Percentiles rank a stretch among this genome's conserved stretches.
These are phyloP conservation scores for Cheumatopsyche charites DNA, from an alignment of 1,140 invertebrate genomes.

Conservation along the genomic window DNA sequence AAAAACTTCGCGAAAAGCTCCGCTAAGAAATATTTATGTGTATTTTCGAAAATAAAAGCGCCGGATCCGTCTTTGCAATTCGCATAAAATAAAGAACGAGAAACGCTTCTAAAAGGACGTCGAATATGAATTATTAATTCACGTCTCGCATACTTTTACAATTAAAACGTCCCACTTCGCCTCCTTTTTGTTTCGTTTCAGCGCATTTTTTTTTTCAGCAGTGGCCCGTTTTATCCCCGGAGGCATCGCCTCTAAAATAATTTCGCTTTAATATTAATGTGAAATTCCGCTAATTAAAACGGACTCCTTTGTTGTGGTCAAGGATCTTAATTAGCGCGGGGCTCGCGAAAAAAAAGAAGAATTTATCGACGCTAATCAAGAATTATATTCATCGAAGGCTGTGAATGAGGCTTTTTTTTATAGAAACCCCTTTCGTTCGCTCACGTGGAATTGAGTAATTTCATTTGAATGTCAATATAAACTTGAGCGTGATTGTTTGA, in stretches of 20 bases:
- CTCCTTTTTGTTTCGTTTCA: slow-evolving; percentile 13
- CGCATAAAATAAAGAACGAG: too few relatives aligned
- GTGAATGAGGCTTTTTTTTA: too few relatives aligned
- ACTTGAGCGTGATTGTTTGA: too few relatives aligned
- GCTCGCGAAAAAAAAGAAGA: not conserved
- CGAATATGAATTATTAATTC: slow-evolving; percentile 42
- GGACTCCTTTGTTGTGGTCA: slow-evolving; percentile 15
- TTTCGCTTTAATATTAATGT: slow-evolving; percentile 26
- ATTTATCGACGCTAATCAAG: slow-evolving; percentile 21
- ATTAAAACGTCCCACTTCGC: slow-evolving; percentile 40
- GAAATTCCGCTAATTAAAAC: slow-evolving; percentile 27
- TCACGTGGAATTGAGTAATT: too few relatives aligned
- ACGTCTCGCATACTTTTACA: slow-evolving; percentile 37
- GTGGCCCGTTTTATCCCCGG: not conserved
- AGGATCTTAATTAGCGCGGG: slow-evolving; percentile 16
- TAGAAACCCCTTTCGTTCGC: too few relatives aligned
- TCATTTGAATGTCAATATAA: too few relatives aligned
- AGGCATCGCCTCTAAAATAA: slow-evolving; percentile 4
- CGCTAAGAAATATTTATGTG: too few relatives aligned
- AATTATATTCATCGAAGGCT: not conserved
- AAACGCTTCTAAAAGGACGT: not conserved
- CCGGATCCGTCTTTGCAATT: too few relatives aligned
- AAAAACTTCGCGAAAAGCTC: too few relatives aligned
- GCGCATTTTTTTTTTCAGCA: slow-evolving; percentile 26
- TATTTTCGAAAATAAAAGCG: too few relatives aligned